phyloP scores from a whole-genome alignment of 2,888 invertebrate species.

The Acleris literana region DNA sequence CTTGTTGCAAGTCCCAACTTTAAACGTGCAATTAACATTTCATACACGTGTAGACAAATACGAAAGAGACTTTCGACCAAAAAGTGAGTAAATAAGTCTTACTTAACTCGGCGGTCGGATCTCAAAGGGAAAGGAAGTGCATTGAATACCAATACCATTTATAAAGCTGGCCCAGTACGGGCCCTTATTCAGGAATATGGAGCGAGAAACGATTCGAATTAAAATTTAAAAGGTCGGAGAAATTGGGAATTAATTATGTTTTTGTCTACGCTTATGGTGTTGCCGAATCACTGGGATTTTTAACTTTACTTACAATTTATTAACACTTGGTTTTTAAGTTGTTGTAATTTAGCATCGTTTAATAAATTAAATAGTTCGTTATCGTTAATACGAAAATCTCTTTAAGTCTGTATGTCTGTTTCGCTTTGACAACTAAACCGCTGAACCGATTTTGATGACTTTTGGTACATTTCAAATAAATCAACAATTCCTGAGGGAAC shows the following conservation, averaged over 20 bases:
- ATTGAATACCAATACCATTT: slow-evolving; percentile 37
- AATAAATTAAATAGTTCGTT: too few species aligned
- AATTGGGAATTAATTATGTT: slow-evolving; percentile 13
- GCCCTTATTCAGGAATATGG: slow-evolving; percentile 29
- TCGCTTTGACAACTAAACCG: too few species aligned
- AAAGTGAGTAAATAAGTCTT: slow-evolving; percentile 30
- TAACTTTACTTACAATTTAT: background rate
- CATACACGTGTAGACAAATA: slow-evolving; percentile 29
- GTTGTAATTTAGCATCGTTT: background rate
- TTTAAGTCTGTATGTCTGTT: too few species aligned
- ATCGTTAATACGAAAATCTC: too few species aligned
- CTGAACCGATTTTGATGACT: too few species aligned
- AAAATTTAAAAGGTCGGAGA: slow-evolving; percentile 17
- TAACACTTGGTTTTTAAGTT: background rate
- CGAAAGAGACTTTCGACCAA: slow-evolving; percentile 22
- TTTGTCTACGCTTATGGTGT: slow-evolving; percentile 6
- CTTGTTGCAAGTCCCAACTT: slow-evolving; percentile 1
- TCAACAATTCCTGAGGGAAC: too few species aligned
- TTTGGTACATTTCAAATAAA: too few species aligned
- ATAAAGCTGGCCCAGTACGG: slow-evolving; percentile 26
- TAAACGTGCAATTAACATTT: slow-evolving; percentile 12
- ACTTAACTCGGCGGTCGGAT: slow-evolving; percentile 22
- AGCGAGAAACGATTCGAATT: slow-evolving; percentile 18
- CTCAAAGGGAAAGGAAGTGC: slow-evolving; percentile 33
- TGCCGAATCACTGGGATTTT: slow-evolving; percentile 5